Evolutionary conservation across 2,797 vertebrate genomes (phyloP).

Genomic region (Eremophila alpestris): DNA sequence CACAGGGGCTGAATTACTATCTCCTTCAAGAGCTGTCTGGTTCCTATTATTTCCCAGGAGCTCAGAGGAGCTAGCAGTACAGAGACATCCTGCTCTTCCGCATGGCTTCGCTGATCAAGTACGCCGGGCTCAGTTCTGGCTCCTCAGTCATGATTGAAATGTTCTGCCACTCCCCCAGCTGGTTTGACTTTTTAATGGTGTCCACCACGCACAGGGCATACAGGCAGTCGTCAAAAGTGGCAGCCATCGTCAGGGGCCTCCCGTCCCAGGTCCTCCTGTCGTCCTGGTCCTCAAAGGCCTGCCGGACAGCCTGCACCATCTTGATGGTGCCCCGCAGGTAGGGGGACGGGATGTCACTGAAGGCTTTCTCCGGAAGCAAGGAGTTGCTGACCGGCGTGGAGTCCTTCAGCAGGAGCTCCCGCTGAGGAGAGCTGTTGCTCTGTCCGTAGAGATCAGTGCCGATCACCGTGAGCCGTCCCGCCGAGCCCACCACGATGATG

Average conservation of each 20-base stretch:
- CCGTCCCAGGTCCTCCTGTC: constrained; percentile 96
- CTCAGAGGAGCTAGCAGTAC: constrained; percentile 84
- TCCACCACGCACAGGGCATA: constrained; percentile 97
- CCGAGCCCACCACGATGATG: constrained; percentile 90
- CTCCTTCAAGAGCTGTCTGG: constrained; percentile 18
- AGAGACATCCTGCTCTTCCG: constrained; percentile 95
- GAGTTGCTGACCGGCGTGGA: constrained; percentile 88
- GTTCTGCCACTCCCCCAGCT: constrained; percentile 97
- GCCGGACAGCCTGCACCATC: constrained; percentile 96
- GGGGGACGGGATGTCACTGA: constrained; percentile 93
- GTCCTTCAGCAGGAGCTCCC: constrained; percentile 91
- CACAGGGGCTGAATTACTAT: neutral
- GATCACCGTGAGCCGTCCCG: constrained; percentile 86
- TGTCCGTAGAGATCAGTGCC: constrained; percentile 94
- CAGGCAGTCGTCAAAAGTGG: constrained; percentile 97
- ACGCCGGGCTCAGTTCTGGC: constrained; percentile 93
- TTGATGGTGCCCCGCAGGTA: constrained; percentile 94
- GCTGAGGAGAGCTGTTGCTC: constrained; percentile 85
- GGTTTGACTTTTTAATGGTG: constrained; percentile 96
- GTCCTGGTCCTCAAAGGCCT: constrained; percentile 96
- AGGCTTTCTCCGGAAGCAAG: constrained; percentile 92
- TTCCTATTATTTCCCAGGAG: neutral
- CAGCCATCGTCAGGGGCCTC: constrained; percentile 94
- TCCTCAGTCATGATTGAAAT: constrained; percentile 97
- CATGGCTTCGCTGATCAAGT: constrained; percentile 98